A percentile compares a stretch with the other conserved stretches of the same genome.
Evolutionary conservation across 2,113 vertebrate genomes (phyloP).

Genomic region (Megalops atlanticus): DNA sequence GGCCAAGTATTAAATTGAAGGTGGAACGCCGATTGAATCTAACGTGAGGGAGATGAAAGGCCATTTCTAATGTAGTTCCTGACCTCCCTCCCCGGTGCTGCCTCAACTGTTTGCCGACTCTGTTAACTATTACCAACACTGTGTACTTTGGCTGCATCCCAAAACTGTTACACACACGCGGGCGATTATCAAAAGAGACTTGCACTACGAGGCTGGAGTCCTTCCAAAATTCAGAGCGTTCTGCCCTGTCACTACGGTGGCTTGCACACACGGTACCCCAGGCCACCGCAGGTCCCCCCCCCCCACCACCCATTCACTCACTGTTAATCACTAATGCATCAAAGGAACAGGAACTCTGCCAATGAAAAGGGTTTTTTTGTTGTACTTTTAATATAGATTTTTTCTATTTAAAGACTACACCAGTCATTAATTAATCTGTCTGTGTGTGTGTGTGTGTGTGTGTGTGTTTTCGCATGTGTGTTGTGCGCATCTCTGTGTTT

Average conservation of each 20-base stretch:
- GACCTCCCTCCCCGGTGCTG: constrained; percentile 63
- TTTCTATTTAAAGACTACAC: constrained; percentile 24
- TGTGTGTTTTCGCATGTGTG: constrained; percentile 15
- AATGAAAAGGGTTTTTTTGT: constrained; percentile 19
- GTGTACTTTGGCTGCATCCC: constrained; percentile 74
- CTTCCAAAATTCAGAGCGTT: constrained; percentile 63
- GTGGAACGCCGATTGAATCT: constrained; percentile 1
- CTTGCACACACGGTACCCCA: constrained; percentile 23
- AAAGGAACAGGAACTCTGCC: constrained; percentile 32
- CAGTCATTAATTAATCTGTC: constrained; percentile 43
- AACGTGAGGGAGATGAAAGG: constrained; percentile 35
- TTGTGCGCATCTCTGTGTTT: constrained; percentile 7
- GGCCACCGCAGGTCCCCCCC: not conserved
- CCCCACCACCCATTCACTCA: constrained; percentile 2
- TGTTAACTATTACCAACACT: constrained; percentile 78
- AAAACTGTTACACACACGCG: constrained; percentile 74
- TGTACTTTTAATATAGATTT: constrained; percentile 16
- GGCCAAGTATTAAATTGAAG: constrained; percentile 17
- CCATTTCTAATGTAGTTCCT: constrained; percentile 56
- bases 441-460: constrained; percentile 31
- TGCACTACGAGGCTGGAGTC: constrained; percentile 68
- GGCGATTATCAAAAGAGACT: constrained; percentile 72
- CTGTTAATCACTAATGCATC: constrained; percentile 37
- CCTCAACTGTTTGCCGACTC: constrained; percentile 72
- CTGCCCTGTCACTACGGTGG: constrained; percentile 39